Conservation (phyloP, 2,113 vertebrate genomes). For the Myodes glareolus region DNA sequence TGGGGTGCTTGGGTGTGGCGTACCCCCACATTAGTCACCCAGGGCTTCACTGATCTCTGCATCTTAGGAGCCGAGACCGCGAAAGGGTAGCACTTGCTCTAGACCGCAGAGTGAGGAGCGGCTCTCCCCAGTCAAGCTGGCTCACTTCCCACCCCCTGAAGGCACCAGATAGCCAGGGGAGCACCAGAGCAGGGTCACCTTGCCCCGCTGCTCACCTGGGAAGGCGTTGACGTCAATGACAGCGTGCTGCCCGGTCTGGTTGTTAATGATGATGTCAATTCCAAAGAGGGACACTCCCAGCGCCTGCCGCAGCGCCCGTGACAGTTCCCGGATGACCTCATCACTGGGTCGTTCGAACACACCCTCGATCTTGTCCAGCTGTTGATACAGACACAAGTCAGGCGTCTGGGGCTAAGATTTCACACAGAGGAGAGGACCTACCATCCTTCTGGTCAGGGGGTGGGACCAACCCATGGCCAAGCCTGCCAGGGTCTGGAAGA, state of each 20-base stretch:
- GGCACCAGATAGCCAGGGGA: neutral
- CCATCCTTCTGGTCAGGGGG: neutral
- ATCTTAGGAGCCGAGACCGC: rapidly evolving
- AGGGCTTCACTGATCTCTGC: rapidly evolving
- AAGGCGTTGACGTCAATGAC: slow-evolving; percentile 99
- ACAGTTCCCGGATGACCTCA: slow-evolving; percentile 95
- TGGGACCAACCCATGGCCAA: neutral
- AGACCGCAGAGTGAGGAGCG: neutral
- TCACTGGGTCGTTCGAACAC: slow-evolving; percentile 94
- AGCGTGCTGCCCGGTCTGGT: slow-evolving; percentile 96
- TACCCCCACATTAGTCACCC: rapidly evolving
- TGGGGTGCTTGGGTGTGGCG: rapidly evolving
- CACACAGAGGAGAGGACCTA: rapidly evolving
- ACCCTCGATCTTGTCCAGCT: slow-evolving; percentile 97
- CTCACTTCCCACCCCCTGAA: rapidly evolving
- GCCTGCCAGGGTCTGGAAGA: neutral
- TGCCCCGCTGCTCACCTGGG: slow-evolving; percentile 89
- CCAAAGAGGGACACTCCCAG: slow-evolving; percentile 97
- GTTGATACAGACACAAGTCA: neutral
- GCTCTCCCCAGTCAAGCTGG: rapidly evolving
- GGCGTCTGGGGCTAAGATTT: neutral
- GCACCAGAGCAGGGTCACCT: rapidly evolving
- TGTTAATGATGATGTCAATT: slow-evolving; percentile 99
- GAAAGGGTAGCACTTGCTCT: rapidly evolving
- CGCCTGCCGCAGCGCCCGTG: slow-evolving; percentile 91